A percentile compares a stretch with the other conserved stretches of the same genome.
Evolutionary conservation across 2,797 vertebrate species (phyloP).

Genomic region (Ptychobarbus kaznakovi): DNA sequence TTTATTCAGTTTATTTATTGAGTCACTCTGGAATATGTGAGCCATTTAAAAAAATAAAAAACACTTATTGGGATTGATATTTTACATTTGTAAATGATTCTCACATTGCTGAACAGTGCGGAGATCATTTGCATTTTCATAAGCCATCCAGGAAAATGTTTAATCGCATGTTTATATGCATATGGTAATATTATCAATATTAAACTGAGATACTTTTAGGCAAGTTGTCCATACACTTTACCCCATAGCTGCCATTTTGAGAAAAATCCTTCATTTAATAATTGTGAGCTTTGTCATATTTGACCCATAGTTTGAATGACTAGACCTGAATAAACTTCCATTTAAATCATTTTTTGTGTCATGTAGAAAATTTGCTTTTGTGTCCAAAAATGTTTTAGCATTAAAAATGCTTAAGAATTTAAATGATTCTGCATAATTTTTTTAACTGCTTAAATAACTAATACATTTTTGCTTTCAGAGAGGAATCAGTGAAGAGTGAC

Average conservation of each 20-base stretch:
- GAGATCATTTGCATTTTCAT: background rate
- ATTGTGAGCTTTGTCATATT: background rate
- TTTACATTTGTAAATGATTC: background rate
- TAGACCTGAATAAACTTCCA: background rate
- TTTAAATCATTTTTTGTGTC: background rate
- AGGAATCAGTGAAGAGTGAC: constrained; percentile 67
- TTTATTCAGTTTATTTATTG: background rate
- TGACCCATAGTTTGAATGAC: background rate
- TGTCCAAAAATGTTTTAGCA: background rate
- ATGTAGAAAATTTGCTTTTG: background rate
- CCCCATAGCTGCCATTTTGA: background rate
- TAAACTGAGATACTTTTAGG: background rate
- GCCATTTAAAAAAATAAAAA: background rate
- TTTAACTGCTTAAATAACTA: too few species aligned
- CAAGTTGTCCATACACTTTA: background rate
- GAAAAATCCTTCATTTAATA: background rate
- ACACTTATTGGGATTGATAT: background rate
- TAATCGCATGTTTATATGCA: background rate
- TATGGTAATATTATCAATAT: background rate
- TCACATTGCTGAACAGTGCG: background rate
- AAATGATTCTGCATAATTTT: background rate
- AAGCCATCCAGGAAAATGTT: background rate
- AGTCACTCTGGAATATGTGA: background rate
- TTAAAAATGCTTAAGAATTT: background rate
- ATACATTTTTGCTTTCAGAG: constrained; percentile 66